Base-by-base conservation (phyloP, 2,797 vertebrate species). In the Avahi laniger region DNA sequence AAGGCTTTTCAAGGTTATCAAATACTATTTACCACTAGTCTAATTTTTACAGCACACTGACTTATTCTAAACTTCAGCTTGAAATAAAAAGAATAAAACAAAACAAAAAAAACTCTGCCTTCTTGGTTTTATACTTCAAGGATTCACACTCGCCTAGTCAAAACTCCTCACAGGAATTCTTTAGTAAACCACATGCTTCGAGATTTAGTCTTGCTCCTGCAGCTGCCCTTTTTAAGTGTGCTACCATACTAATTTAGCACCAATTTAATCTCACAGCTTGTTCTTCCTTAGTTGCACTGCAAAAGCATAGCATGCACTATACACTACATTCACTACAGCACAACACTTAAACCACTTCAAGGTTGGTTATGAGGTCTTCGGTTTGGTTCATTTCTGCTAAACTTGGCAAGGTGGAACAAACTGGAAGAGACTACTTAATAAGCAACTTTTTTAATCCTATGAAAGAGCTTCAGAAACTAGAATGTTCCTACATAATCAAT, bases 21-120 rank as follows among this genome's bases (percentile, higher is more conserved):
- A 94, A 52, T 67, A 69, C 10, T 65, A 41, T 46, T 81, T 67
- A 61, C 52, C 73, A 43, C 12, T 88, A 41, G 8, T 75, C 61
- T 89, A 95, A 76, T 33, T 61, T 96, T 69, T 33, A 9, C 4
- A 52, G 59, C 67, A 69, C 69, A 89, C 6, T 67, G 69, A 65
- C 22, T 93, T 57, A 93, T 14, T 65, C 20, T 91, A 67, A 84
- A 54, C 33, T 72, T 85, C 33, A 81, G 52, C 22, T 69, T 76
- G n/a, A 93, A 95, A 93, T 69, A 88, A 89, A 94, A 94, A 84
- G 5, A 81, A 28, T 33, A 67, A 59, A 81, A 87, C 26, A 83
- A 65, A 65, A 57, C 30, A 69, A 85, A 72, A 83, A 81, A 61
- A 50, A 76, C n/a, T 13, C 35, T 69, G 13, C 5, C 24, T 63